These are phyloP conservation scores for Acanthiza pusilla DNA, from an alignment of 2,797 vertebrate genomes.

Conservation along the genomic window DNA sequence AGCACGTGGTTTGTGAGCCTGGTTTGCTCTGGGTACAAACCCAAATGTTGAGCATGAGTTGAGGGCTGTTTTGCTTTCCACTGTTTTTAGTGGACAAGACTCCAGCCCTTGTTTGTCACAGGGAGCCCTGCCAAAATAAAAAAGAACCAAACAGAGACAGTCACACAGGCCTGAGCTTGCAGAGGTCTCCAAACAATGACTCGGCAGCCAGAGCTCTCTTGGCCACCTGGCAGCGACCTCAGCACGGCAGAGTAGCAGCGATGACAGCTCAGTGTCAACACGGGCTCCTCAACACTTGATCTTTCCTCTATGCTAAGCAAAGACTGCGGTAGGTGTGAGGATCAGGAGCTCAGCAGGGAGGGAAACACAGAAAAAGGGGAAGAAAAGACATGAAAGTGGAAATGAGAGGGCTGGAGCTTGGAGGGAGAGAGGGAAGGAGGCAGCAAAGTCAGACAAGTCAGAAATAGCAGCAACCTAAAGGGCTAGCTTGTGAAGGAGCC, in stretches of 20 bases:
- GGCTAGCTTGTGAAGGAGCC: neutral
- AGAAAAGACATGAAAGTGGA: neutral
- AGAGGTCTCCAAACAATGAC: slow-evolving; percentile 21
- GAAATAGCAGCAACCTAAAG: neutral
- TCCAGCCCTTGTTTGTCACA: neutral
- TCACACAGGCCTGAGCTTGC: neutral
- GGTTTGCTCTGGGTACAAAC: neutral
- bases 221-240: neutral
- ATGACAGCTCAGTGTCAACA: neutral
- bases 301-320: neutral
- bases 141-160: neutral
- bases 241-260: neutral
- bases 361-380: neutral
- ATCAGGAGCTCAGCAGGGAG: neutral
- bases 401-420: neutral
- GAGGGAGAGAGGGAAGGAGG: neutral
- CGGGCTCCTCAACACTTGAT: neutral
- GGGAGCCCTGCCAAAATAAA: neutral
- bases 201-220: neutral
- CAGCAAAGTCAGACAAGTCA: neutral
- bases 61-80: neutral
- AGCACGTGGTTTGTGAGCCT: accelerated
- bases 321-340: neutral
- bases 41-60: neutral
- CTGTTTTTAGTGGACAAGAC: neutral